Base-by-base conservation (phyloP, 2,888 invertebrate genomes). In the Mellilla xanthometata region DNA sequence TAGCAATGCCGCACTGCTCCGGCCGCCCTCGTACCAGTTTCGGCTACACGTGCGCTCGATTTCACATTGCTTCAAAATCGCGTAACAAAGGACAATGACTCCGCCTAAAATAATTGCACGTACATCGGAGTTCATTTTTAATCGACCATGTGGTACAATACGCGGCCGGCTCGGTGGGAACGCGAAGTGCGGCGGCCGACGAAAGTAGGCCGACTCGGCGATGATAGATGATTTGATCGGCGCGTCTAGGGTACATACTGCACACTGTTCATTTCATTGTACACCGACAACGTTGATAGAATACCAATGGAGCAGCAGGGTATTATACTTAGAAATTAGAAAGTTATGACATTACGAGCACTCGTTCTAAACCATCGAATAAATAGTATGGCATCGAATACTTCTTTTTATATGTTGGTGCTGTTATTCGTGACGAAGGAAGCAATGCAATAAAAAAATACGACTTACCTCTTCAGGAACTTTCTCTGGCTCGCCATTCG, bases 391-490 rank as follows among this genome's bases (percentile, higher is more conserved):
- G 32, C 39, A 12, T 32, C 27, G 1, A 12, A 30, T 9, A 33
- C 12, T 27, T 26, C 19, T 30, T 35, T 28, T 35, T 41, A 23
- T 44, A 39, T 30, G 15, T 6, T 19, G 19, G 19, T 38, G 7
- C 30, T 29, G 34, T 42, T 47, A 34, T n/a, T 13, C 30, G 15
- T 32, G 9, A 19, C 28, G 9, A 33, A 40, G 29, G 19, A 15
- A 22, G 33, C 36, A 13, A 12, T n/a, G 45, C 31, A 45, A 42
- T 36, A 52, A 26, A 39, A n/a, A 26, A 40, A 50, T 40, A 39
- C 39, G 36, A 78, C 91, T 90, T 78, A 93, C 93, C 91, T 93
- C 93, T 73, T 93, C 93, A 22, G 91, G 91, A 52, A 93, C 90
- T 77, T 91, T 91, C 69, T 92, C 91, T 68, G 93, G 91, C 81